These are phyloP conservation scores for Percopsis transmontana DNA, from an alignment of 2,113 vertebrate genomes.

Conservation along the genomic window DNA sequence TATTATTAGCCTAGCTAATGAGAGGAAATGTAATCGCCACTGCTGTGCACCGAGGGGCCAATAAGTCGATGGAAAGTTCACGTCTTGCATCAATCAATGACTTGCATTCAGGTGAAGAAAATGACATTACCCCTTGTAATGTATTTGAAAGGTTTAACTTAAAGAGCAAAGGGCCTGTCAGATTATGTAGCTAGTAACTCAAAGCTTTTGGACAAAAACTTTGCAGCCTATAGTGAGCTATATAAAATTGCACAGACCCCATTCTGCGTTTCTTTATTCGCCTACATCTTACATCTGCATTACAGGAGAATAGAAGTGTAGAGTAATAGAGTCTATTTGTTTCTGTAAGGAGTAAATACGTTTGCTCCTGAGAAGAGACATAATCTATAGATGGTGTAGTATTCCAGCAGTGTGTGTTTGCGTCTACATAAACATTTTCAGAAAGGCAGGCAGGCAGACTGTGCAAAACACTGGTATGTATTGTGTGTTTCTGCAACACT, in stretches of 20 bases:
- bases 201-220: no score
- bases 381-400: conserved; percentile 50
- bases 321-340: conserved; percentile 32
- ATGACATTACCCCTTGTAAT: neutral
- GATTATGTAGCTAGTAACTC: conserved; percentile 17
- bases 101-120: conserved; percentile 1
- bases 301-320: conserved; percentile 19
- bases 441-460: conserved; percentile 47
- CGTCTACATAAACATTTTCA: conserved; percentile 60
- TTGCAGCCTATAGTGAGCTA: no score
- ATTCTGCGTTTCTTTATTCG: conserved; percentile 63
- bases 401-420: conserved; percentile 34
- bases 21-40: conserved; percentile 13
- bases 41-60: neutral
- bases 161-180: conserved; percentile 18
- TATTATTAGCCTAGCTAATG: conserved; percentile 32
- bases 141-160: conserved; percentile 24
- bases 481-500: conserved; percentile 72
- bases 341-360: conserved; percentile 34
- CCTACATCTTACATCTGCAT: conserved; percentile 61
- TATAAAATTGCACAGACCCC: conserved; percentile 24
- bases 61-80: conserved; percentile 17
- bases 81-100: conserved; percentile 5
- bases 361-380: conserved; percentile 7
- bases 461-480: conserved; percentile 70